Conservation (phyloP, 2,113 vertebrate genomes). For the Erythrocebus patas region DNA sequence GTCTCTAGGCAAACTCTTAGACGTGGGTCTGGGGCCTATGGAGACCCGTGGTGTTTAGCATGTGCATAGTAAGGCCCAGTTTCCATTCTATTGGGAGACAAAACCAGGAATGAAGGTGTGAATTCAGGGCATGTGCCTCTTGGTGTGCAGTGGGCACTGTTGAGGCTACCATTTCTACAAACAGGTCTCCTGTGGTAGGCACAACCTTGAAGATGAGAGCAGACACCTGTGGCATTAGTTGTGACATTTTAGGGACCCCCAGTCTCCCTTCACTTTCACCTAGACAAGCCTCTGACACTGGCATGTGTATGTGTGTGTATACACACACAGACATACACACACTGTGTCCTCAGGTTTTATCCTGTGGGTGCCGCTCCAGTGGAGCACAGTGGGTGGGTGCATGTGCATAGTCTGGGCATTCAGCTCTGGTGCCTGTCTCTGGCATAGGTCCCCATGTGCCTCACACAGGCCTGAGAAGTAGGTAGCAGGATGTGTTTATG, state of each 20-base stretch:
- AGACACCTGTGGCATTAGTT: background rate
- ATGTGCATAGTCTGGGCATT: background rate
- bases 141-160: background rate
- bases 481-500: background rate
- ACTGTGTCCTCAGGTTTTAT: background rate
- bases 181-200: background rate
- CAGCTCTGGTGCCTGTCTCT: background rate
- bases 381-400: slow-evolving; percentile 21
- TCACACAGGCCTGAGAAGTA: background rate
- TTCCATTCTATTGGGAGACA: background rate
- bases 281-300: background rate
- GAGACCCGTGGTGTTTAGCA: background rate
- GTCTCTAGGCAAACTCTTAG: background rate
- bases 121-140: background rate
- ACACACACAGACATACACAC: background rate
- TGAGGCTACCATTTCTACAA: background rate
- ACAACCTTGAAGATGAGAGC: background rate
- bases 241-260: slow-evolving; percentile 2
- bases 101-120: background rate
- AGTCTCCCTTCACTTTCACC: background rate
- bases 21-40: background rate
- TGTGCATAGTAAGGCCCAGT: background rate
- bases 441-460: background rate
- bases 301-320: background rate
- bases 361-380: slow-evolving; percentile 35